Conservation (phyloP, 2,797 vertebrate genomes). For the Eulemur mongoz region DNA sequence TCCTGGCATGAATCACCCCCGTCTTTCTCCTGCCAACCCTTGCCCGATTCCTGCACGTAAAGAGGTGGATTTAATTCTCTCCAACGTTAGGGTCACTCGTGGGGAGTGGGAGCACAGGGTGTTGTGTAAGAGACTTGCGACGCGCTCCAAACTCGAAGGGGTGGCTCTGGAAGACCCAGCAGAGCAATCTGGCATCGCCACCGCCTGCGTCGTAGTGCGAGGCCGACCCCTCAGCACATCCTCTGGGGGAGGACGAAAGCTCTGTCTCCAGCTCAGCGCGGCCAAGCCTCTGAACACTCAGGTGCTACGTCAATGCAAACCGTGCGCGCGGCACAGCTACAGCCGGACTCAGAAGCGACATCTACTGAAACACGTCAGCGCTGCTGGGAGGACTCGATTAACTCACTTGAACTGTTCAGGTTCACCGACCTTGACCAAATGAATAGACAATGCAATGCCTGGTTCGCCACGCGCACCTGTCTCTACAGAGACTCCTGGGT, state of each 20-base stretch:
- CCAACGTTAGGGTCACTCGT: background rate
- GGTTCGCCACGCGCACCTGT: fast-evolving
- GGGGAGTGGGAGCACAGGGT: background rate
- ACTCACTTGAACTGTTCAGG: background rate
- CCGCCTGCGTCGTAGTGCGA: fast-evolving
- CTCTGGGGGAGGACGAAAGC: background rate
- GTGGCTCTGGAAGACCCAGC: background rate
- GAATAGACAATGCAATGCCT: fast-evolving
- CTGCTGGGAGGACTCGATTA: fast-evolving
- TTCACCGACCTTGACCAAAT: background rate
- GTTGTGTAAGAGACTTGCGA: too few species aligned
- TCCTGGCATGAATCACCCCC: fast-evolving
- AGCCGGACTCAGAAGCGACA: fast-evolving
- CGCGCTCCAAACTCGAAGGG: background rate
- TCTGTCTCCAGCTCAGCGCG: background rate
- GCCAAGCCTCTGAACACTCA: background rate
- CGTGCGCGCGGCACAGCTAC: fast-evolving
- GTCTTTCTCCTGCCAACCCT: background rate
- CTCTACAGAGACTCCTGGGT: background rate
- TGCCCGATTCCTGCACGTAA: background rate
- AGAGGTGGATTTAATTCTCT: background rate
- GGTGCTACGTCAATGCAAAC: background rate
- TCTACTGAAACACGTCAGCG: fast-evolving
- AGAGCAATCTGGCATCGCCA: background rate
- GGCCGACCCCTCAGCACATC: fast-evolving